phyloP scores from a whole-genome alignment of 2,797 vertebrate genomes.

The Enteromius unitaeniatus region DNA sequence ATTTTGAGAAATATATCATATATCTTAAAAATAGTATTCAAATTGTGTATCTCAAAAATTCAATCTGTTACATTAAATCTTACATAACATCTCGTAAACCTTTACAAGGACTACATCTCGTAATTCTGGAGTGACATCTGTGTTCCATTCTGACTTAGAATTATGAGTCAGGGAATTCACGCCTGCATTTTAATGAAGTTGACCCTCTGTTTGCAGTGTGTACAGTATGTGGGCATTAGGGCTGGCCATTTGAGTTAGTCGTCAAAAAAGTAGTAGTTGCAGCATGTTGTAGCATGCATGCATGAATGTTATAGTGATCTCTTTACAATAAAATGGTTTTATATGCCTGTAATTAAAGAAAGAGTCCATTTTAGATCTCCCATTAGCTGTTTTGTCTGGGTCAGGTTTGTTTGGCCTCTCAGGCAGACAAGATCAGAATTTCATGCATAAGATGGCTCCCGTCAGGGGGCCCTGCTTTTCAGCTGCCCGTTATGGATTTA shows the following conservation, averaged over 20 bases:
- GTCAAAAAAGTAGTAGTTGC: background rate
- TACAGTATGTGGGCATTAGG: background rate
- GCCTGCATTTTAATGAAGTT: background rate
- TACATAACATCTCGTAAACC: no score
- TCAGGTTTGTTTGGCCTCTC: constrained; percentile 66
- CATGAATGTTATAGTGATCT: background rate
- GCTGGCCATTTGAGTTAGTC: background rate
- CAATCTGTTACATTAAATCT: background rate
- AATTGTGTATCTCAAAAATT: background rate
- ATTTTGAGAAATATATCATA: background rate
- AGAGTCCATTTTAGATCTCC: background rate
- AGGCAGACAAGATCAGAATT: constrained; percentile 69
- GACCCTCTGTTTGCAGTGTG: background rate
- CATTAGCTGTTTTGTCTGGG: constrained; percentile 39
- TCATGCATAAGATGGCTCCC: constrained; percentile 72
- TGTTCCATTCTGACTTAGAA: background rate
- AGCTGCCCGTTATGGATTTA: constrained; percentile 72
- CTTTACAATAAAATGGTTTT: background rate
- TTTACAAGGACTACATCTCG: background rate
- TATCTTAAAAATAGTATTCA: background rate
- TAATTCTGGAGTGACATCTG: no score
- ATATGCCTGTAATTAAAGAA: background rate
- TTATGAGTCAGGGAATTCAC: background rate
- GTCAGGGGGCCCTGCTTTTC: constrained; percentile 48
- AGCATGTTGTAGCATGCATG: background rate